These are phyloP conservation scores for Melanotaenia duboulayi DNA, from an alignment of 2,113 vertebrate species.

Conservation along the genomic window DNA sequence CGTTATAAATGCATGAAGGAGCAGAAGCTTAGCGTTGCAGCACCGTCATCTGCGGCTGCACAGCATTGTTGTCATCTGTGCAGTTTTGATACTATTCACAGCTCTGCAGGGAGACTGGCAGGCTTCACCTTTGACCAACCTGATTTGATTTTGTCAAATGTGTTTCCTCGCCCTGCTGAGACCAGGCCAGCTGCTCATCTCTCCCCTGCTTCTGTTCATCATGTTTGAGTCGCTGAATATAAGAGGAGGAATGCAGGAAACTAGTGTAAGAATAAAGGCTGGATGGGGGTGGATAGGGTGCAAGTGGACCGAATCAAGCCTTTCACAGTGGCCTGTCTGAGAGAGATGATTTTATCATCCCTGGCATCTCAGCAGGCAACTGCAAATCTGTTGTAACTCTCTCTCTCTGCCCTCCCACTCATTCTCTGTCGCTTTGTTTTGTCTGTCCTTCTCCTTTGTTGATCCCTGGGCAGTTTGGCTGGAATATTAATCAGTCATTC, in stretches of 20 bases:
- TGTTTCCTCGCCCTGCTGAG: constrained; percentile 58
- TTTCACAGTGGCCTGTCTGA: constrained; percentile 54
- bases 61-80: constrained; percentile 42
- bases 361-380: constrained; percentile 53
- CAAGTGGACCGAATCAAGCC: constrained; percentile 48
- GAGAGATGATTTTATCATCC: constrained; percentile 64
- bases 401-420: constrained; percentile 37
- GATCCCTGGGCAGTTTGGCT: constrained; percentile 55
- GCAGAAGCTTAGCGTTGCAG: constrained; percentile 3
- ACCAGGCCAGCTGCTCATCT: constrained; percentile 60
- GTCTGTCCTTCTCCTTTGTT: constrained; percentile 43
- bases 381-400: constrained; percentile 55
- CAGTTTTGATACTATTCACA: constrained; percentile 31
- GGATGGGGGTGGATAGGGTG: constrained; percentile 4
- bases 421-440: constrained; percentile 60
- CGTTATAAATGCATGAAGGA: neutral
- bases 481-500: constrained; percentile 67
- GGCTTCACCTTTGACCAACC: constrained; percentile 73
- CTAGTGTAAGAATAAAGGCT: constrained; percentile 32
- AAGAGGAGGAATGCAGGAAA: constrained; percentile 44
- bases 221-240: constrained; percentile 56
- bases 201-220: constrained; percentile 59
- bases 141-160: constrained; percentile 78
- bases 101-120: constrained; percentile 29
- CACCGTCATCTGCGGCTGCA: constrained; percentile 18